These are phyloP conservation scores for Phoeniculus purpureus DNA, from an alignment of 2,797 vertebrate genomes.

Conservation along the genomic window DNA sequence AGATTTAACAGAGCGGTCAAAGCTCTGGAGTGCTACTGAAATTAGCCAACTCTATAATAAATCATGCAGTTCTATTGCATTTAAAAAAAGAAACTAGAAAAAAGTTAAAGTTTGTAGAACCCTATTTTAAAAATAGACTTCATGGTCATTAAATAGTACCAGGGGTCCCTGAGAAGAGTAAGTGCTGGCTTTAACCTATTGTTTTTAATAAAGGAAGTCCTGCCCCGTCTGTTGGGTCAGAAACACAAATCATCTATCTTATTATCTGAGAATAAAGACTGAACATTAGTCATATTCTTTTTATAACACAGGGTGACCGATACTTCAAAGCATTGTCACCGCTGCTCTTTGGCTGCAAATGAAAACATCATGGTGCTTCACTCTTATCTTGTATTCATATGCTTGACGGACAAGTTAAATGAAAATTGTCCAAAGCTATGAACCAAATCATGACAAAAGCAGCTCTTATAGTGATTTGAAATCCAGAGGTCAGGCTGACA, in stretches of 20 bases:
- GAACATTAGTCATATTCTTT: slow-evolving; percentile 72
- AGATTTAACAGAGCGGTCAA: not conserved
- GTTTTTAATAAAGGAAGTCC: slow-evolving; percentile 70
- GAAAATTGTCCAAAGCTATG: slow-evolving; percentile 69
- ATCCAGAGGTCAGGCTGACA: slow-evolving; percentile 61
- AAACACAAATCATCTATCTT: slow-evolving; percentile 73
- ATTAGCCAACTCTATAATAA: slow-evolving; percentile 27
- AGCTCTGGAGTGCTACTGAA: slow-evolving; percentile 32
- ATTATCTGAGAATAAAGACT: slow-evolving; percentile 71
- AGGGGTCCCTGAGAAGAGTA: slow-evolving; percentile 33
- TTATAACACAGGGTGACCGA: slow-evolving; percentile 58
- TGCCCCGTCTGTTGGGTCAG: slow-evolving; percentile 57
- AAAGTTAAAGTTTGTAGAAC: slow-evolving; percentile 16
- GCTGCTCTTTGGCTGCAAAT: slow-evolving; percentile 60
- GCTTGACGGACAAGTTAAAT: slow-evolving; percentile 73
- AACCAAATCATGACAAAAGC: slow-evolving; percentile 75
- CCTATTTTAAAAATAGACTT: slow-evolving; percentile 48
- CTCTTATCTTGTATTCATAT: slow-evolving; percentile 69
- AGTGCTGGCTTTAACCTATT: slow-evolving; percentile 52
- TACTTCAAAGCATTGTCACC: slow-evolving; percentile 72
- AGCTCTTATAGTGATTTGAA: slow-evolving; percentile 49
- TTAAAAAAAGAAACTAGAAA: not conserved
- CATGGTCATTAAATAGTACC: slow-evolving; percentile 36
- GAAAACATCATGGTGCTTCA: slow-evolving; percentile 68
- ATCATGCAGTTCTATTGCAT: slow-evolving; percentile 14